These are phyloP conservation scores for Mustela nigripes DNA, from an alignment of 2,113 vertebrate species.

Conservation along the genomic window DNA sequence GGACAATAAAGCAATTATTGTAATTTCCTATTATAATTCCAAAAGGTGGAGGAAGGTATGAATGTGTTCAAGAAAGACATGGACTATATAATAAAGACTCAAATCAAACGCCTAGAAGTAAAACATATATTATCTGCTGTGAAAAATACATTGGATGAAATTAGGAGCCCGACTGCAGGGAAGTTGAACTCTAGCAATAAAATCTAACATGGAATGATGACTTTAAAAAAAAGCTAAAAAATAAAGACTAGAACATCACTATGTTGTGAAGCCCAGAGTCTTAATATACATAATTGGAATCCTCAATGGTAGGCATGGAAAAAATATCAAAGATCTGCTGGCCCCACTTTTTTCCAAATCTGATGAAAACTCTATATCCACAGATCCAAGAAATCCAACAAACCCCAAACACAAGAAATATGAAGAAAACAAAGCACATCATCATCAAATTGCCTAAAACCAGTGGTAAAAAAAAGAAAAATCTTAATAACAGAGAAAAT, in stretches of 20 bases:
- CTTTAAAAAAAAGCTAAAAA: background rate
- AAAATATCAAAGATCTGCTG: background rate
- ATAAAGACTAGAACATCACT: background rate
- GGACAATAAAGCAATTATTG: background rate
- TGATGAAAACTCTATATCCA: background rate
- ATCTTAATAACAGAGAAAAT: background rate
- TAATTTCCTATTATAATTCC: conserved; percentile 6
- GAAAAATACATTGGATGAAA: background rate
- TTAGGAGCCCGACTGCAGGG: background rate
- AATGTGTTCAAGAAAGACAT: background rate
- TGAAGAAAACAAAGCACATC: background rate
- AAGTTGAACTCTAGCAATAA: background rate
- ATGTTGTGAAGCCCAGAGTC: background rate
- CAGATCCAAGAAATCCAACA: background rate
- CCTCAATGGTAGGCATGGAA: background rate
- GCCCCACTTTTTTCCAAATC: background rate
- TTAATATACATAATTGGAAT: background rate
- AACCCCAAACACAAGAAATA: background rate
- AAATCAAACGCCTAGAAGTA: background rate
- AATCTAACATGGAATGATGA: background rate
- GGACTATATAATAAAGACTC: background rate
- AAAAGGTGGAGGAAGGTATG: background rate
- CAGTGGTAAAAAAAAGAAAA: background rate
- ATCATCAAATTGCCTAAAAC: background rate
- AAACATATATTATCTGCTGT: background rate